Conservation (phyloP, 2,797 vertebrate species). For the Megalops cyprinoides region DNA sequence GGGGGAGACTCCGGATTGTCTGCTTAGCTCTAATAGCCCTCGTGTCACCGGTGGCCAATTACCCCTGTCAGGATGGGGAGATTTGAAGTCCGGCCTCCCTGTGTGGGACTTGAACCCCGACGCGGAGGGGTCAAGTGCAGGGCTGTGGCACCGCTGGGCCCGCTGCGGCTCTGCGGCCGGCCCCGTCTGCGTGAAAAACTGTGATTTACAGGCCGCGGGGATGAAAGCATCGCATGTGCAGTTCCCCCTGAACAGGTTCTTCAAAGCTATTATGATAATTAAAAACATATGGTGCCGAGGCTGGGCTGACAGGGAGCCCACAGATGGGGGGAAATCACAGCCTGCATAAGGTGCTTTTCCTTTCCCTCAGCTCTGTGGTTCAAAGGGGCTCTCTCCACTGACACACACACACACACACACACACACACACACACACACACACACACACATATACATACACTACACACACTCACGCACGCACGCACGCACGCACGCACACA, state of each 20-base stretch:
- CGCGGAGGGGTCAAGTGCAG: slow-evolving; percentile 68
- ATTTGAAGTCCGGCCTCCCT: slow-evolving; percentile 62
- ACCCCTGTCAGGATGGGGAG: slow-evolving; percentile 70
- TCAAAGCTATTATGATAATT: slow-evolving; percentile 89
- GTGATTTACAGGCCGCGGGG: slow-evolving; percentile 74
- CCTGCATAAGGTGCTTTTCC: slow-evolving; percentile 75
- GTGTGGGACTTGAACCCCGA: slow-evolving; percentile 69
- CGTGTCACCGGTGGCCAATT: slow-evolving; percentile 78
- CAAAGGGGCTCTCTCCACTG: slow-evolving; percentile 13
- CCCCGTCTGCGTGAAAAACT: slow-evolving; percentile 72
- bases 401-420: slow-evolving; percentile 29
- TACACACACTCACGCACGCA: too few species aligned
- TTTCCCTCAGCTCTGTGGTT: slow-evolving; percentile 50
- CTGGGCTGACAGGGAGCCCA: slow-evolving; percentile 72
- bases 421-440: slow-evolving; percentile 10
- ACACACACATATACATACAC: slow-evolving; percentile 2
- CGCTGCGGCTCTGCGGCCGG: slow-evolving; percentile 62
- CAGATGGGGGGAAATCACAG: slow-evolving; percentile 87
- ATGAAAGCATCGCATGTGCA: slow-evolving; percentile 78
- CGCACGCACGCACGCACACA: not conserved
- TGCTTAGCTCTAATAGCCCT: slow-evolving; percentile 66
- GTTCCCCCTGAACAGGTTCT: slow-evolving; percentile 83
- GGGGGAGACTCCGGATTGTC: slow-evolving; percentile 61
- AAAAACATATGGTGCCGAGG: slow-evolving; percentile 89
- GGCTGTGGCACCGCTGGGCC: slow-evolving; percentile 63